Conservation (phyloP, 2,888 invertebrate genomes). For the Harmothoe impar region DNA sequence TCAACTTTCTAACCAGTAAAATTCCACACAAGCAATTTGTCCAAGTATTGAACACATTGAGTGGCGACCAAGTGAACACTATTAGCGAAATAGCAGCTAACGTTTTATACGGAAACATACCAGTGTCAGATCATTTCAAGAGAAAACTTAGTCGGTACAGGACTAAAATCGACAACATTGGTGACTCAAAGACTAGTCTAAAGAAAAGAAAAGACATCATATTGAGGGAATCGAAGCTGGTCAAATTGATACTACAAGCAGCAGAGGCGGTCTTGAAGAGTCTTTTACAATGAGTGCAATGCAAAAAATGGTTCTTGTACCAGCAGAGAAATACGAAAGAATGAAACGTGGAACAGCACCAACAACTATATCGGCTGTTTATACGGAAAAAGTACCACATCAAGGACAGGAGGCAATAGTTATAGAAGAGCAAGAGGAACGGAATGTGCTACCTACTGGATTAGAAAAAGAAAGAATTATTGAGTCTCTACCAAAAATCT, state of each 20-base stretch:
- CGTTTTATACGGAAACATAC: constrained; percentile 11
- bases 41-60: not conserved
- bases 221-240: not conserved
- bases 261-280: not conserved
- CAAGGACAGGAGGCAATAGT: not conserved
- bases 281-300: not conserved
- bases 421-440: not conserved
- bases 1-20: not conserved
- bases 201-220: not conserved
- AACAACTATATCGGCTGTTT: too few relatives aligned
- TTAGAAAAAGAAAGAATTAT: not conserved
- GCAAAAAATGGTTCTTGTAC: constrained; percentile 5
- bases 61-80: not conserved
- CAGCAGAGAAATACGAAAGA: constrained; percentile 21
- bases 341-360: not conserved
- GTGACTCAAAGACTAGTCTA: not conserved
- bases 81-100: constrained; percentile 3
- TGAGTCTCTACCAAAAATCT: not conserved
- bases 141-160: not conserved
- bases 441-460: not conserved
- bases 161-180: not conserved
- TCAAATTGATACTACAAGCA: not conserved
- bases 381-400: too few relatives aligned
- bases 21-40: not conserved
- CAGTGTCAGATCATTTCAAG: not conserved